Conservation (phyloP, 2,797 vertebrate genomes). For the Coccyzus lansbergi region DNA sequence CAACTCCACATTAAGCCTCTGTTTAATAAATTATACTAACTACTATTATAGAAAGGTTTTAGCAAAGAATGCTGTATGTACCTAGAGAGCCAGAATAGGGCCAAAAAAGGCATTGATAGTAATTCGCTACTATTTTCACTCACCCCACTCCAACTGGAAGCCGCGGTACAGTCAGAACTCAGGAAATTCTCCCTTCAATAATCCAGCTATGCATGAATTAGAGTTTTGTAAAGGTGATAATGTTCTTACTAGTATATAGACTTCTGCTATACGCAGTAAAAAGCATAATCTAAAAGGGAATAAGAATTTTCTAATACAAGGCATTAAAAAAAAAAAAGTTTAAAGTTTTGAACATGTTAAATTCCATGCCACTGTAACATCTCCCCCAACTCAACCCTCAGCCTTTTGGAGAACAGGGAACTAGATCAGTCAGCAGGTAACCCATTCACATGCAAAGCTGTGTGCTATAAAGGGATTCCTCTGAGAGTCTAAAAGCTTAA, state of each 20-base stretch:
- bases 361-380: background rate
- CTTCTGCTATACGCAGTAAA: background rate
- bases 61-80: slow-evolving; percentile 9
- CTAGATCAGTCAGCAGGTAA: background rate
- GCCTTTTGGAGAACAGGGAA: background rate
- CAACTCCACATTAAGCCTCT: slow-evolving; percentile 15
- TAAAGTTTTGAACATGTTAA: background rate
- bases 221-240: background rate
- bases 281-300: background rate
- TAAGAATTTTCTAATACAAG: background rate
- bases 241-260: background rate
- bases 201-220: background rate
- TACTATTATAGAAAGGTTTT: background rate
- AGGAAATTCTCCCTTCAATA: background rate
- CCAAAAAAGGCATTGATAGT: background rate
- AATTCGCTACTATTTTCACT: background rate
- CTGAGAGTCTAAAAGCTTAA: too few species aligned
- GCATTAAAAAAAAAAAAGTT: background rate
- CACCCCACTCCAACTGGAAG: background rate
- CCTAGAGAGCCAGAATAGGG: background rate
- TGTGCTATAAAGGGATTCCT: too few species aligned
- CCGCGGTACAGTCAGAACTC: background rate
- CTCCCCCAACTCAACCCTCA: fast-evolving
- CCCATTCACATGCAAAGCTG: too few species aligned
- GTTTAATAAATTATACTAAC: slow-evolving; percentile 36